phyloP scores from a whole-genome alignment of 2,113 vertebrate genomes.

The Motacilla tschutschensis region DNA sequence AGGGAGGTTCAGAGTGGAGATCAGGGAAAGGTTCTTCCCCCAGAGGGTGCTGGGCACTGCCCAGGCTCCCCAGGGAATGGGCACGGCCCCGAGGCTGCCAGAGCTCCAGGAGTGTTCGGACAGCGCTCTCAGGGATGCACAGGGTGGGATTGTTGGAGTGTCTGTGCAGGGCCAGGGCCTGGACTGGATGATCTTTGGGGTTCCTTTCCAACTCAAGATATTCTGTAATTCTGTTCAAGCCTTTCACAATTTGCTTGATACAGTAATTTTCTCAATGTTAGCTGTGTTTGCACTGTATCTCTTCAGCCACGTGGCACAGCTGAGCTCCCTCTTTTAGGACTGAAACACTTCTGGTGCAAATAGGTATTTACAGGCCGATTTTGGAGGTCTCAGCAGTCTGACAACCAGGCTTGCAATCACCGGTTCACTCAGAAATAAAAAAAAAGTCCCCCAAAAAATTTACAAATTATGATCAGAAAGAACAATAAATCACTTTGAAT shows the following conservation, averaged over 20 bases:
- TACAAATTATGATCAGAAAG: neutral
- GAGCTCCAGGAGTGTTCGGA: neutral
- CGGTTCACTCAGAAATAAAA: neutral
- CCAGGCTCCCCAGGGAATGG: neutral
- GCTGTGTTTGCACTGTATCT: rapidly evolving
- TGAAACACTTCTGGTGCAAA: neutral
- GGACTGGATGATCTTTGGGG: neutral
- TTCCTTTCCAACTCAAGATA: neutral
- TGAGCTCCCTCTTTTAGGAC: neutral
- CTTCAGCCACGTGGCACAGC: neutral
- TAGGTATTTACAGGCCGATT: neutral
- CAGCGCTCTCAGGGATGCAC: neutral
- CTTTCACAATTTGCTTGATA: neutral
- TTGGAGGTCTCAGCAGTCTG: neutral
- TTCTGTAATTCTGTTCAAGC: neutral
- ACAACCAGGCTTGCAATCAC: neutral
- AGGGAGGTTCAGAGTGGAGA: rapidly evolving
- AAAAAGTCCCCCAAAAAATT: rapidly evolving
- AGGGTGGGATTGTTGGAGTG: neutral
- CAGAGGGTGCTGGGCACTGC: neutral
- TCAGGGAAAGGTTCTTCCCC: neutral
- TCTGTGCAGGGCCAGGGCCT: neutral
- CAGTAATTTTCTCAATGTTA: neutral
- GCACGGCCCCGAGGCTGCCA: rapidly evolving
- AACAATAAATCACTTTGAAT: neutral